Evolutionary conservation across 2,797 vertebrate genomes (phyloP).

Genomic region (Halcyon chelicuti): DNA sequence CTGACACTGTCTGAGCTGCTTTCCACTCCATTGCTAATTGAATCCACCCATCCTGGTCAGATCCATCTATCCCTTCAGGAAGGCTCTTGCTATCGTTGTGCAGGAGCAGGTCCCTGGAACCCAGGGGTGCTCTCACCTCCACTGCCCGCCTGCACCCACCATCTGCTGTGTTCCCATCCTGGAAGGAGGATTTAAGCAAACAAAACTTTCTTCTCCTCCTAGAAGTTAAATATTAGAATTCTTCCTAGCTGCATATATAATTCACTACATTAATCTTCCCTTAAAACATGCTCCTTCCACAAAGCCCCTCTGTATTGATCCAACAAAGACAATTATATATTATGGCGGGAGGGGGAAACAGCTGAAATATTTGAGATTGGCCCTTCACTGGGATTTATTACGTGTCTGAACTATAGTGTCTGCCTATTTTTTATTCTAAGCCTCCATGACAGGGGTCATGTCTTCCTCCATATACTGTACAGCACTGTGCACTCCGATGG

Average conservation of each 20-base stretch:
- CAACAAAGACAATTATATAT: slow-evolving; percentile 70
- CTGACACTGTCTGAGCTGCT: neutral
- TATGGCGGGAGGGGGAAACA: neutral
- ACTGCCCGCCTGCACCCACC: neutral
- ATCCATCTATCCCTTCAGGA: fast-evolving
- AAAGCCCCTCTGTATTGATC: slow-evolving; percentile 74
- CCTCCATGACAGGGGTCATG: slow-evolving; percentile 67
- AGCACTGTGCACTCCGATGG: neutral
- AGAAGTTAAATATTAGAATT: slow-evolving; percentile 41
- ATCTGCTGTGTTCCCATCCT: neutral
- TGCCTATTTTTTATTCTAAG: slow-evolving; percentile 73
- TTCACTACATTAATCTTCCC: slow-evolving; percentile 61
- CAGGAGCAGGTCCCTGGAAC: neutral
- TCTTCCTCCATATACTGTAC: slow-evolving; percentile 50
- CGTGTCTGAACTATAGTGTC: slow-evolving; percentile 57
- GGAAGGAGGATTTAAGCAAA: neutral
- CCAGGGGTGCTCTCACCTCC: fast-evolving
- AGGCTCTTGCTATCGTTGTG: neutral
- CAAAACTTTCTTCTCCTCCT: slow-evolving; percentile 23
- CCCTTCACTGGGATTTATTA: slow-evolving; percentile 59
- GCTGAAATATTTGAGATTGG: slow-evolving; percentile 69
- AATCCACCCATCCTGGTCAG: neutral
- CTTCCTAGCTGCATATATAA: slow-evolving; percentile 22
- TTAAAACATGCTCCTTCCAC: slow-evolving; percentile 39
- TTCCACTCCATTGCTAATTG: fast-evolving